Conservation (phyloP, 2,797 vertebrate species). For the Diplodus sargus region DNA sequence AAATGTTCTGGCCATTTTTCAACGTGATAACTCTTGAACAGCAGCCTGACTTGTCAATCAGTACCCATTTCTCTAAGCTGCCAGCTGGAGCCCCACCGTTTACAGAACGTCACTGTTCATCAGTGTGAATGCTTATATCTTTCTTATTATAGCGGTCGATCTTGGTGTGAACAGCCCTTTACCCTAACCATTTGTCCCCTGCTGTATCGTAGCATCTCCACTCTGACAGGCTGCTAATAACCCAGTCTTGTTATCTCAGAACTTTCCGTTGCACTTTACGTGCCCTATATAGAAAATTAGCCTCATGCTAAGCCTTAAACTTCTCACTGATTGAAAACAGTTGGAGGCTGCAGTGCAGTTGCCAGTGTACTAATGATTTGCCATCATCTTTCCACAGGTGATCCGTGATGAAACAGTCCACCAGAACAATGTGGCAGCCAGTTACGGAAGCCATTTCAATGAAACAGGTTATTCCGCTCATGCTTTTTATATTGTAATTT, state of each 20-base stretch:
- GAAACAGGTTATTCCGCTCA: conserved; percentile 82
- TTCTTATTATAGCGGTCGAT: no score
- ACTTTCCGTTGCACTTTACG: background rate
- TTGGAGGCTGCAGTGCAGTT: conserved; percentile 3
- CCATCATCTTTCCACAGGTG: conserved; percentile 71
- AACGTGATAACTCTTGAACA: no score
- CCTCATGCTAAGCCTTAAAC: conserved; percentile 25
- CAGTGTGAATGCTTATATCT: no score
- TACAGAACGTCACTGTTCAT: no score
- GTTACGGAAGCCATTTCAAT: conserved; percentile 83
- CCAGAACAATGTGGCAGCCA: conserved; percentile 75
- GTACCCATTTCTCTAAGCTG: no score
- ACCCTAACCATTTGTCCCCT: background rate
- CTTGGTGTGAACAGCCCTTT: no score
- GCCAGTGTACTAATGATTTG: conserved; percentile 36
- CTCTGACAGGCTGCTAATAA: conserved; percentile 9
- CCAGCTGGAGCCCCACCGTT: no score
- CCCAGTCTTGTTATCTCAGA: conserved; percentile 11
- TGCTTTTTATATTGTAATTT: conserved; percentile 69
- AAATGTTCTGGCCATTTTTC: no score
- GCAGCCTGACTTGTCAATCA: no score
- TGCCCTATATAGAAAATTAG: conserved; percentile 23
- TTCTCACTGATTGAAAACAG: conserved; percentile 48
- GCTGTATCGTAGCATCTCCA: background rate
- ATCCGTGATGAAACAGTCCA: conserved; percentile 80